Base-by-base conservation (phyloP, 2,888 invertebrate genomes). In the Pemphredon lugubris region DNA sequence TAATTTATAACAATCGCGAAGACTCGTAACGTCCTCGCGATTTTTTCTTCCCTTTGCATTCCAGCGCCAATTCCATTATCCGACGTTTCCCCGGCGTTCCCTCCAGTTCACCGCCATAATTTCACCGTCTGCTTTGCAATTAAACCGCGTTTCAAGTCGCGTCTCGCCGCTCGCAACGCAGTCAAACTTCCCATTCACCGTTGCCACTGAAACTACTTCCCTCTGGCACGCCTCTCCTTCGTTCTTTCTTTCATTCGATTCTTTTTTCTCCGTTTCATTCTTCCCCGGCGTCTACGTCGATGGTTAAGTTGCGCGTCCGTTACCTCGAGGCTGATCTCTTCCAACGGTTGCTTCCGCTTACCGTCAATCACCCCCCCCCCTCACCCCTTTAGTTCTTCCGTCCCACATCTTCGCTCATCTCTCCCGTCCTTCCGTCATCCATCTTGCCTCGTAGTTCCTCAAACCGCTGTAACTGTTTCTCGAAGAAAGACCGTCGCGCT, bases 401-500 rank as follows among this genome's bases (percentile, higher is more conserved):
- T 23, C 7, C 39, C 39, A 14, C 14, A 20, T 16, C 20, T 11
- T 18, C 26, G 42, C 20, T 20, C 18, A 34, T 21, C 26, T 37
- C 51, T 23, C n/a, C 20, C 42, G 30, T 53, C 42, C 23, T 51
- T 13, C 51, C 40, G 16, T 65, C 55, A 69, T 64, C 66, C 60
- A 42, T 48, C 66, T 64, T 58, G 32, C 2, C 58, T 26, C 34
- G 13, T 40, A 70, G 37, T 63, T 70, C 57, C 30, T 69, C 54
- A 18, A 60, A 48, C 54, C 63, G 30, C 48, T 53, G 48, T 67
- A 54, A 71, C 61, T 58, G 58, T 58, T 55, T 59, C 70, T 61
- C 20, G 58, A 40, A 47, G 48, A 44, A 55, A 59, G 44, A 65
- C 37, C 30, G 61, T 69, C 32, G 63, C 47, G 53, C 42, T 53